Conservation (phyloP, 2,888 invertebrate species). For the Lithophane leautieri region DNA sequence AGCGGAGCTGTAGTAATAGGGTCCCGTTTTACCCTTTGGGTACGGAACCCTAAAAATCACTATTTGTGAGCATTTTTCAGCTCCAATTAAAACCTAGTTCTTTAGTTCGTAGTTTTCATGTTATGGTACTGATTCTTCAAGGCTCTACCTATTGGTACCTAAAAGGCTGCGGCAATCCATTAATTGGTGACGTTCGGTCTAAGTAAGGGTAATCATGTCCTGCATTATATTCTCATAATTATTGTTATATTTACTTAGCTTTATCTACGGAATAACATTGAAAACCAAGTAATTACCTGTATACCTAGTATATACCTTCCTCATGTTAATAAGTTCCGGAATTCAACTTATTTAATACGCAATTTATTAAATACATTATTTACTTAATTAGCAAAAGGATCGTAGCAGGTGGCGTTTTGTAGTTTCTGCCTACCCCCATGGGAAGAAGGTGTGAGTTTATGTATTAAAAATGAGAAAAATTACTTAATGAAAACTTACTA, state of each 20-base stretch:
- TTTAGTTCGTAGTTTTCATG: neutral
- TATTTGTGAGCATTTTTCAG: neutral
- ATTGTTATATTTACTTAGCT: neutral
- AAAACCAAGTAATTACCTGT: slow-evolving; percentile 5
- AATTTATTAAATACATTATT: slow-evolving; percentile 6
- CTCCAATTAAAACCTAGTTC: neutral
- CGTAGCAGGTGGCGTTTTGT: too few relatives aligned
- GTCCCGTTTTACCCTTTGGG: too few relatives aligned
- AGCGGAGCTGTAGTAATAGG: too few relatives aligned
- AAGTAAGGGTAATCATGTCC: neutral
- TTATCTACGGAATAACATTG: neutral
- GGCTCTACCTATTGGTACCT: neutral
- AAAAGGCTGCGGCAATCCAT: neutral
- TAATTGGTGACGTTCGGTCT: neutral
- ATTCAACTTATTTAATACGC: neutral
- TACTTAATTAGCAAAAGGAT: too few relatives aligned
- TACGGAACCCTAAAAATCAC: too few relatives aligned
- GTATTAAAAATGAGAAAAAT: too few relatives aligned
- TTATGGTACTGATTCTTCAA: neutral
- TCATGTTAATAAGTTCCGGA: slow-evolving; percentile 20
- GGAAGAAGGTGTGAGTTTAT: too few relatives aligned
- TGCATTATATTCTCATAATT: neutral
- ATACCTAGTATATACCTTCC: neutral
- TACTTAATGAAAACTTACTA: too few relatives aligned
- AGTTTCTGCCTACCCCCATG: too few relatives aligned